Conservation (phyloP, 2,113 vertebrate genomes). For the Columbina picui region DNA sequence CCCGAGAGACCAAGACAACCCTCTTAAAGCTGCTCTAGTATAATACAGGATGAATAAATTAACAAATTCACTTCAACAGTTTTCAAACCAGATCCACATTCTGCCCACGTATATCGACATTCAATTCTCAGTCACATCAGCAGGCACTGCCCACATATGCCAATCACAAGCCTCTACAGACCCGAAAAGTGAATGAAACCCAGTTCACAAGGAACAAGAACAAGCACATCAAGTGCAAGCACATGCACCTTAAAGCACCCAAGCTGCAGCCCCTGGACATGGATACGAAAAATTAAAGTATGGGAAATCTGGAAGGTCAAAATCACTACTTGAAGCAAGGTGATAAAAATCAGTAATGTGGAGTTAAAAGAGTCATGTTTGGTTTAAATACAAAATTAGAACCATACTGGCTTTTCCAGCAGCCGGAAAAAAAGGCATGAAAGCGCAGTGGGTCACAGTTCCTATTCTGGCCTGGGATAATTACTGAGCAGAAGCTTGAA, state of each 20-base stretch:
- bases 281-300: not conserved
- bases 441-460: not conserved
- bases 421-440: not conserved
- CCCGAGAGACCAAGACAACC: not conserved
- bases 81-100: not conserved
- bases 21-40: not conserved
- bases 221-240: not conserved
- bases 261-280: not conserved
- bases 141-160: not conserved
- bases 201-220: not conserved
- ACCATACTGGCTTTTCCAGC: not conserved
- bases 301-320: not conserved
- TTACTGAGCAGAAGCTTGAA: not conserved
- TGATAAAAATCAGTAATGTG: not conserved
- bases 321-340: not conserved
- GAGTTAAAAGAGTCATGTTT: not conserved
- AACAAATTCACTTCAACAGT: not conserved
- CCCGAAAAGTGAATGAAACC: not conserved
- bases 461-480: not conserved
- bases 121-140: not conserved
- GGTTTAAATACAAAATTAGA: not conserved
- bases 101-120: fast-evolving
- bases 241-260: not conserved
- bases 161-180: not conserved
- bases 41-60: conserved; percentile 18